Conservation (phyloP, 2,888 invertebrate species). For the Rugalucina vietnamica region DNA sequence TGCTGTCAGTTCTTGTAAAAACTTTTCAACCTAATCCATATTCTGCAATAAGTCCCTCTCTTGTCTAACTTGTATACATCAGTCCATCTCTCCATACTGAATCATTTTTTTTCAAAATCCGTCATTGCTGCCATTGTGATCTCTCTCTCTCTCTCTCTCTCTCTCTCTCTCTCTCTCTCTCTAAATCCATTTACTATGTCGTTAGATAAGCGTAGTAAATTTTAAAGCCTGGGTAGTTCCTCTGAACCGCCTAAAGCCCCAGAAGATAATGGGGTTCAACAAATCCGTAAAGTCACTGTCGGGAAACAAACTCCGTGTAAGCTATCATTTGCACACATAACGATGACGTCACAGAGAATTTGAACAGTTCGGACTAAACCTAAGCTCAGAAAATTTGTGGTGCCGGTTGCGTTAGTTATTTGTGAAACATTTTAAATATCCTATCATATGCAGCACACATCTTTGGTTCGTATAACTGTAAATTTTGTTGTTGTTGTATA, state of each 20-base stretch:
- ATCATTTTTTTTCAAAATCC: slow-evolving; percentile 30
- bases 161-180: no score
- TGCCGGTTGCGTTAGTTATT: no score
- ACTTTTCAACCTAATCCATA: background rate
- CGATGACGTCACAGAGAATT: no score
- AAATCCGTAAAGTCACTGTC: slow-evolving; percentile 24
- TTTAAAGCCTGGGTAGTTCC: slow-evolving; percentile 18
- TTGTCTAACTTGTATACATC: slow-evolving; percentile 16
- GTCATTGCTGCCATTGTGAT: background rate
- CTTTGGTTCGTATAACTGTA: no score
- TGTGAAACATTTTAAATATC: no score
- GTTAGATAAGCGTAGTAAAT: slow-evolving; percentile 18
- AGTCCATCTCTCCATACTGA: slow-evolving; percentile 37
- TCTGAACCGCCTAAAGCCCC: slow-evolving; percentile 23
- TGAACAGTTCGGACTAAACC: no score
- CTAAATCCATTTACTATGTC: slow-evolving; percentile 30
- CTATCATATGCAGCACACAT: no score
- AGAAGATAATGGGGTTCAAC: background rate
- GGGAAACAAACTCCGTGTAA: no score
- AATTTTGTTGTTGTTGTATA: no score
- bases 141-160: no score
- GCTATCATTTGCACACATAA: no score
- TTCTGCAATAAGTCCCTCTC: slow-evolving; percentile 10
- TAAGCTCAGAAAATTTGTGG: no score
- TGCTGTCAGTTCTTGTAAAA: slow-evolving; percentile 15